phyloP scores from a whole-genome alignment of 2,113 vertebrate genomes.

The Nerophis lumbriciformis region DNA sequence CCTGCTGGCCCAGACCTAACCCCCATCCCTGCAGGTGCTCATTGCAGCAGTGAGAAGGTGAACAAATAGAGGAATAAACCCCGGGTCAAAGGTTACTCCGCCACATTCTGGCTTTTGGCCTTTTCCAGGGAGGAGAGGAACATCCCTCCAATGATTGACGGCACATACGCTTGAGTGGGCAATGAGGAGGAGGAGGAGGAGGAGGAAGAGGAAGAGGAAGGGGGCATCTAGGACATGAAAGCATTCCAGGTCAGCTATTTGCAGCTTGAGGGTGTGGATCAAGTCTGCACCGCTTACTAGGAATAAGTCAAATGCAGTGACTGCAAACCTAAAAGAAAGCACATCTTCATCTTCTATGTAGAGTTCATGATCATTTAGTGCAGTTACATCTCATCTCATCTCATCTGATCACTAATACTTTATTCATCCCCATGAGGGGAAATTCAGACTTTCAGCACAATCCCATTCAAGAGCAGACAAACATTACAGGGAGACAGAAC shows the following conservation, averaged over 20 bases:
- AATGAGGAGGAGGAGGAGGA: neutral
- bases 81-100: neutral
- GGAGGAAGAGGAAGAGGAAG: neutral
- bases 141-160: slow-evolving; percentile 53
- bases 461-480: too few relatives aligned
- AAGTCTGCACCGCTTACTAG: too few relatives aligned
- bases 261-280: slow-evolving; percentile 46
- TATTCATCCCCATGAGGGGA: too few relatives aligned
- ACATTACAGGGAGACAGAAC: too few relatives aligned
- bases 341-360: too few relatives aligned
- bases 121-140: slow-evolving; percentile 45
- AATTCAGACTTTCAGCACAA: too few relatives aligned
- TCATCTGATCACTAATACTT: too few relatives aligned
- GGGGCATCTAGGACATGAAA: slow-evolving; percentile 41
- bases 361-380: too few relatives aligned
- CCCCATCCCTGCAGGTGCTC: slow-evolving; percentile 43
- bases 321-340: too few relatives aligned
- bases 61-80: slow-evolving; percentile 45
- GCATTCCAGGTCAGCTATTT: slow-evolving; percentile 43
- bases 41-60: slow-evolving; percentile 45
- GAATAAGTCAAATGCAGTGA: too few relatives aligned
- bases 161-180: slow-evolving; percentile 19
- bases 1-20: slow-evolving; percentile 43
- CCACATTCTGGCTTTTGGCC: slow-evolving; percentile 2
- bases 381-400: too few relatives aligned